phyloP scores from a whole-genome alignment of 1,140 invertebrate genomes.

The Drosophila hydei region DNA sequence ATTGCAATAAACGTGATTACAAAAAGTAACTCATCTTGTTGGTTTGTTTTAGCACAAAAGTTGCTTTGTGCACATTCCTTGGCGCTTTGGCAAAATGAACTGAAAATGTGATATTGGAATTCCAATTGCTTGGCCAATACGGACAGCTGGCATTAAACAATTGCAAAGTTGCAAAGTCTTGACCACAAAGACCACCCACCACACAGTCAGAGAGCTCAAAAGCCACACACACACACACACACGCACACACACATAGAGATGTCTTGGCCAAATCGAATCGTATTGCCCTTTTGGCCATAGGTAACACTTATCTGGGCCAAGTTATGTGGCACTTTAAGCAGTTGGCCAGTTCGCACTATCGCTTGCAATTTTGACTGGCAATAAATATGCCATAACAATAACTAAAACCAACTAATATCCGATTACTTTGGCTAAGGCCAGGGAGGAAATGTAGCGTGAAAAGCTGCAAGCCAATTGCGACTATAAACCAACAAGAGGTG shows the following conservation, averaged over 20 bases:
- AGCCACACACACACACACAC: conserved; percentile 17
- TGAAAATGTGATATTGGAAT: conserved; percentile 62
- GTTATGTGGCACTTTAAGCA: conserved; percentile 52
- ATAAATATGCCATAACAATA: conserved; percentile 80
- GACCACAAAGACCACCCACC: conserved; percentile 42
- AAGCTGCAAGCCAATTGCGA: conserved; percentile 52
- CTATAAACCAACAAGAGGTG: conserved; percentile 21
- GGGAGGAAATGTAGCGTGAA: conserved; percentile 69
- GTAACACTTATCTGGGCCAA: conserved; percentile 35
- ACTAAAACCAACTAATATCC: conserved; percentile 70
- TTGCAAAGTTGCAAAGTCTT: conserved; percentile 48
- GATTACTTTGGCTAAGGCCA: conserved; percentile 58
- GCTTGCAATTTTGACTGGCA: conserved; percentile 60
- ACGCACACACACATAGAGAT: neutral
- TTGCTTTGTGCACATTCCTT: conserved; percentile 43
- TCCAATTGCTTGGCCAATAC: conserved; percentile 42
- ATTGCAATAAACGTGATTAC: conserved; percentile 7
- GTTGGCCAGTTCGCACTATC: conserved; percentile 41
- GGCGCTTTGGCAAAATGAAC: conserved; percentile 46
- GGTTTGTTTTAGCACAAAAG: conserved; percentile 20
- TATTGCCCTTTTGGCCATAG: conserved; percentile 7
- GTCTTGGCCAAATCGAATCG: neutral
- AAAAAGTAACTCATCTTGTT: conserved; percentile 20
- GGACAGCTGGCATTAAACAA: conserved; percentile 48
- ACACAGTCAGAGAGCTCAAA: neutral